Conservation (phyloP, 2,113 vertebrate genomes). For the Psittacula cyanocephala region DNA sequence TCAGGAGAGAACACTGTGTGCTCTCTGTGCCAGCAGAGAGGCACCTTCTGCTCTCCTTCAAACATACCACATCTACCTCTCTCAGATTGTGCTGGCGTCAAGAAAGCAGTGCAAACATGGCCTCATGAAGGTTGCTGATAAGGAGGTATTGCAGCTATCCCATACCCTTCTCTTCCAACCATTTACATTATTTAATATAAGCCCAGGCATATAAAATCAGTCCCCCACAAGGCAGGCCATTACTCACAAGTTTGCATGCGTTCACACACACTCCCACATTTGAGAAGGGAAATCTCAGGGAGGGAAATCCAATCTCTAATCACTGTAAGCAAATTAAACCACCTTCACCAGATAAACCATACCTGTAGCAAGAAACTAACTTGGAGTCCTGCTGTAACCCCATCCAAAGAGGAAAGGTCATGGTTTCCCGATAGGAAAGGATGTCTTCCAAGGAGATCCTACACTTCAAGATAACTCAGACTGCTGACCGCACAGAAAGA, state of each 20-base stretch:
- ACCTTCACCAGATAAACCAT: neutral
- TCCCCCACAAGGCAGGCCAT: neutral
- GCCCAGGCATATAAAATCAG: neutral
- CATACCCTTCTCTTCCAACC: neutral
- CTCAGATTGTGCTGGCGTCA: neutral
- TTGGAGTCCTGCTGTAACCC: neutral
- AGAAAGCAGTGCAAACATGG: neutral
- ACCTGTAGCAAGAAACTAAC: neutral
- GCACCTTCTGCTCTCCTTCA: neutral
- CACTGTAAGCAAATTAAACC: neutral
- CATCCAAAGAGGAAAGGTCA: neutral
- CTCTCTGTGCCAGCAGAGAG: neutral
- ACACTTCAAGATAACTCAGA: neutral
- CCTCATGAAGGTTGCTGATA: neutral
- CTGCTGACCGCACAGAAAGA: neutral
- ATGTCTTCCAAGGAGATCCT: neutral
- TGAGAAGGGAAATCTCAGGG: neutral
- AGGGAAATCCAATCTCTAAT: neutral
- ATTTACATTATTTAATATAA: neutral
- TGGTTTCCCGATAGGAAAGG: neutral
- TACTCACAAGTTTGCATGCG: neutral
- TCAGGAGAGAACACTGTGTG: fast-evolving
- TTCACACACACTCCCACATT: neutral
- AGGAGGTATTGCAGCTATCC: neutral
- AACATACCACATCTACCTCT: fast-evolving